Percentiles rank a stretch among this genome's conserved stretches.
Evolutionary conservation across 2,797 vertebrate genomes (phyloP).

Genomic region (Pelochelys cantorii): DNA sequence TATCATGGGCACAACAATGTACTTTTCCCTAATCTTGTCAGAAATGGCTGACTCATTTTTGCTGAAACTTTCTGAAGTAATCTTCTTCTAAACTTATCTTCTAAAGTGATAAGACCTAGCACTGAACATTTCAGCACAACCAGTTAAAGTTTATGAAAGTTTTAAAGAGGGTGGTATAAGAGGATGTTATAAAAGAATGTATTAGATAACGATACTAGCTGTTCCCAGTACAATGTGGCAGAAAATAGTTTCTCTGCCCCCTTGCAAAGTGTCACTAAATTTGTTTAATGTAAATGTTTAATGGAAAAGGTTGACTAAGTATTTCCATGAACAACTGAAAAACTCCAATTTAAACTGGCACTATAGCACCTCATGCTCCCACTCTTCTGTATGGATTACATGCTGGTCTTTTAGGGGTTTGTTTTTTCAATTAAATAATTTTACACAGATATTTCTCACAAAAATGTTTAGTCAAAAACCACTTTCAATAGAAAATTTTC

Average conservation of each 20-base stretch:
- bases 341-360: neutral
- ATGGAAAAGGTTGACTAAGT: neutral
- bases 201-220: neutral
- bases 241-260: neutral
- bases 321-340: neutral
- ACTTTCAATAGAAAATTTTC: neutral
- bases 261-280: rapidly evolving
- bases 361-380: neutral
- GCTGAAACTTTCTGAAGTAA: slow-evolving; percentile 11
- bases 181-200: slow-evolving; percentile 8
- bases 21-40: neutral
- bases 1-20: rapidly evolving
- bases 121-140: neutral
- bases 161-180: neutral
- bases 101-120: neutral
- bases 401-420: neutral
- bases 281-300: neutral
- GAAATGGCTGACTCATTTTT: neutral
- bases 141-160: neutral
- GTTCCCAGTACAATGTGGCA: neutral
- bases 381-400: neutral
- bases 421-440: neutral
- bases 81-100: no score
- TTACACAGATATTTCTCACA: neutral
- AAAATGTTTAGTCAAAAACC: neutral